Percentiles rank a stretch among this genome's conserved stretches.
Evolutionary conservation across 2,113 vertebrate genomes (phyloP).

Genomic region (Callionymus lyra): DNA sequence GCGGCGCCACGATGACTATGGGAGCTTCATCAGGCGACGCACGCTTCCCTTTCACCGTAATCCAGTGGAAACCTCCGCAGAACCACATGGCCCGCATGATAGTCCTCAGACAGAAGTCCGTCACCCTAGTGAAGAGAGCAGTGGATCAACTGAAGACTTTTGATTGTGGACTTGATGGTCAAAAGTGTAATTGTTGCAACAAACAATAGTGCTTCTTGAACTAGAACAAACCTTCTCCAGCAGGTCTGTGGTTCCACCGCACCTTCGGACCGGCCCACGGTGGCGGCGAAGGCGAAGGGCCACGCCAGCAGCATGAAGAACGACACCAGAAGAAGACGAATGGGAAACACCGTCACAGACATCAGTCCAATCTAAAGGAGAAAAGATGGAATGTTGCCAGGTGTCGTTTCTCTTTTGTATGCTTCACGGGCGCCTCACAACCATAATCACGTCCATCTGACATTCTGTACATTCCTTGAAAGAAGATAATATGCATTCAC

Average conservation of each 20-base stretch:
- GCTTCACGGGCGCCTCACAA: constrained; percentile 3
- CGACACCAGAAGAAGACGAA: constrained; percentile 79
- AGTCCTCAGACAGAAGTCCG: constrained; percentile 75
- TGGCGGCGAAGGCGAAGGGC: constrained; percentile 82
- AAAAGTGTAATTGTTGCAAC: background rate
- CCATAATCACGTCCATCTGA: too few species aligned
- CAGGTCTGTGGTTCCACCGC: constrained; percentile 71
- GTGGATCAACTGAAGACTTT: too few species aligned
- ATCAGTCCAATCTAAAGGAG: constrained; percentile 79
- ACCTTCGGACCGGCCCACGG: constrained; percentile 70
- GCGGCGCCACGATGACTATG: constrained; percentile 85
- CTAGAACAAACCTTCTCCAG: constrained; percentile 72
- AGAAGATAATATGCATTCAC: too few species aligned
- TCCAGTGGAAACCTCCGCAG: constrained; percentile 86
- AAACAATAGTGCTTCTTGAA: background rate
- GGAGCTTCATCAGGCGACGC: constrained; percentile 74
- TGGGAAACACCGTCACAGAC: constrained; percentile 86
- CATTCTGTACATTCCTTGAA: too few species aligned
- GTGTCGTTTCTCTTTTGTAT: constrained; percentile 16
- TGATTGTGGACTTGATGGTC: background rate
- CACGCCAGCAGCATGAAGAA: constrained; percentile 92
- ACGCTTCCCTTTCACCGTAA: constrained; percentile 80
- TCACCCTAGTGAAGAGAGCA: constrained; percentile 56
- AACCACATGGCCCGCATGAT: constrained; percentile 97
- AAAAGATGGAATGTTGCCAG: constrained; percentile 1